These are phyloP conservation scores for Folsomia manolachei DNA, from an alignment of 2,888 invertebrate species.

Conservation along the genomic window DNA sequence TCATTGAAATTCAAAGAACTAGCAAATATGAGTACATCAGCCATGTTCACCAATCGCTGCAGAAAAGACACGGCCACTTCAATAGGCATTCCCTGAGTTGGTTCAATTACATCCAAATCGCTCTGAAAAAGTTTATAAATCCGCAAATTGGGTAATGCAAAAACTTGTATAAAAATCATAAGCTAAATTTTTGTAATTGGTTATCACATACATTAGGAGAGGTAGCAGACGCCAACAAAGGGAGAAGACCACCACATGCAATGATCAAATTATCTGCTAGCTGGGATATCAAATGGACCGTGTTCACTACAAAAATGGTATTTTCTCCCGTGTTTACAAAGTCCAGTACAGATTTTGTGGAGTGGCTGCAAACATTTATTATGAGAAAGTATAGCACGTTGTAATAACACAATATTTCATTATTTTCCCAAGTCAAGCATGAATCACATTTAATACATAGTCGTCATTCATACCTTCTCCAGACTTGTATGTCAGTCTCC, in stretches of 20 bases:
- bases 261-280: conserved; percentile 98
- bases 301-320: conserved; percentile 98
- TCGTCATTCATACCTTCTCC: conserved; percentile 62
- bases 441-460: background rate
- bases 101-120: conserved; percentile 96
- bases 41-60: conserved; percentile 97
- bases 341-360: conserved; percentile 93
- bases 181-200: too few relatives aligned
- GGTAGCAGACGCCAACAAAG: conserved; percentile 94
- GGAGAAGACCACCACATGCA: conserved; percentile 94
- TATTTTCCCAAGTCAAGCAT: background rate
- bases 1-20: conserved; percentile 97
- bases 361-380: conserved; percentile 68
- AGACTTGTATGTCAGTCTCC: conserved; percentile 94
- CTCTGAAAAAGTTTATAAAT: conserved; percentile 64
- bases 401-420: background rate
- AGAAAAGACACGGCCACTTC: conserved; percentile 97
- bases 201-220: conserved; percentile 81
- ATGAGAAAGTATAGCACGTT: too few relatives aligned
- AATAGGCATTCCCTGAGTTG: conserved; percentile 97
- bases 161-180: too few relatives aligned
- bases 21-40: conserved; percentile 96
- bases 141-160: background rate
- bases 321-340: conserved; percentile 98
- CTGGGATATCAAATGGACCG: conserved; percentile 98